These are phyloP conservation scores for Diplodus sargus DNA, from an alignment of 2,797 vertebrate genomes.

Conservation along the genomic window DNA sequence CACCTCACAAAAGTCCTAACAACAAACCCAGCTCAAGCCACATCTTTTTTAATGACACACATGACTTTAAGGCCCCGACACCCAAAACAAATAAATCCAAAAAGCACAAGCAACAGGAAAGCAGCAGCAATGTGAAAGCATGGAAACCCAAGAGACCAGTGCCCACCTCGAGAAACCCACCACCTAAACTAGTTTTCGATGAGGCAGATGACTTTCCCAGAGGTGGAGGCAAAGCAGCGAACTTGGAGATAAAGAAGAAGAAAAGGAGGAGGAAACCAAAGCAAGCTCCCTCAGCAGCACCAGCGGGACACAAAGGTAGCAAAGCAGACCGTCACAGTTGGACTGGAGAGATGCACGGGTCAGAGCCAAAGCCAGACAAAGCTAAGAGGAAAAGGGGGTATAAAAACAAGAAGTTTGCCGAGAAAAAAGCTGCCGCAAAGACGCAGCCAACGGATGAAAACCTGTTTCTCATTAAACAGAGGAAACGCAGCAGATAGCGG, in stretches of 20 bases:
- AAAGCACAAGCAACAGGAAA: slow-evolving; percentile 35
- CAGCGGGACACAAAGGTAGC: slow-evolving; percentile 1
- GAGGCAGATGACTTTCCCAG: slow-evolving; percentile 78
- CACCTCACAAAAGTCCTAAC: slow-evolving; percentile 27
- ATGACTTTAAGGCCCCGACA: background rate
- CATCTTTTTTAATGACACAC: slow-evolving; percentile 54
- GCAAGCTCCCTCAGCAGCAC: background rate
- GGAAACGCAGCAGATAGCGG: slow-evolving; percentile 61
- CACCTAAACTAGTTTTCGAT: slow-evolving; percentile 29
- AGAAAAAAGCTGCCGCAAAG: slow-evolving; percentile 32
- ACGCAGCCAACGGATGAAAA: slow-evolving; percentile 78
- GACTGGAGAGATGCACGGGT: slow-evolving; percentile 19
- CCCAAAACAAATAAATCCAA: slow-evolving; percentile 47
- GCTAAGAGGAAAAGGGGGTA: slow-evolving; percentile 39
- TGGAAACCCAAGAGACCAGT: slow-evolving; percentile 78
- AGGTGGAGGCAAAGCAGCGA: slow-evolving; percentile 49
- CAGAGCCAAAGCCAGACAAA: slow-evolving; percentile 22
- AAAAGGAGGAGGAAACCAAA: slow-evolving; percentile 33
- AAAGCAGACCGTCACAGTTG: background rate
- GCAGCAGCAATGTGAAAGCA: slow-evolving; percentile 47
- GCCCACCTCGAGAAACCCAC: slow-evolving; percentile 54
- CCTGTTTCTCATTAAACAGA: slow-evolving; percentile 86
- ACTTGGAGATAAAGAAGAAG: slow-evolving; percentile 16
- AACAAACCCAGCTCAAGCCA: slow-evolving; percentile 50
- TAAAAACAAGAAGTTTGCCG: background rate